Conservation (phyloP, 2,113 vertebrate genomes). For the Ariopsis seemanni region DNA sequence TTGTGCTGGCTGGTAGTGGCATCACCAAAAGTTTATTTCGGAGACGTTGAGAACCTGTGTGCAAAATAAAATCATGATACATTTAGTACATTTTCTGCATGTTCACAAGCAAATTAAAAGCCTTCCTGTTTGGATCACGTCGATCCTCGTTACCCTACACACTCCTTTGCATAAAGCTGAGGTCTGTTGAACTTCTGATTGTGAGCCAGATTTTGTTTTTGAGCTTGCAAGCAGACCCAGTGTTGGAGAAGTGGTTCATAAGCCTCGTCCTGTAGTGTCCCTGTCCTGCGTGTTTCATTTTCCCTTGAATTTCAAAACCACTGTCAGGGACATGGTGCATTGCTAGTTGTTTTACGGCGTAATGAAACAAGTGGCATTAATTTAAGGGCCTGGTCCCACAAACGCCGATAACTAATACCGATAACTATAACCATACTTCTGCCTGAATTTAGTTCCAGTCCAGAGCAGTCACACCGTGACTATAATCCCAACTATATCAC, state of each 20-base stretch:
- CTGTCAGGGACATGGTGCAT: background rate
- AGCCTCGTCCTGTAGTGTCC: background rate
- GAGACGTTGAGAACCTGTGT: too few species aligned
- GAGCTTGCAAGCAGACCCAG: background rate
- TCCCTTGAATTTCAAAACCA: background rate
- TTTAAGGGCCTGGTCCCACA: too few species aligned
- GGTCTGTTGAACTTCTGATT: background rate
- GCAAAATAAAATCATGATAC: too few species aligned
- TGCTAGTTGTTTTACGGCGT: background rate
- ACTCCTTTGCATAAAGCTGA: background rate
- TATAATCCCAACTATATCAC: too few species aligned
- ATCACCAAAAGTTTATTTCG: background rate
- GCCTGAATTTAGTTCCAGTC: too few species aligned
- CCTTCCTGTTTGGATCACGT: background rate
- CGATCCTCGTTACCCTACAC: background rate
- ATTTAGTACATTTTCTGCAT: background rate
- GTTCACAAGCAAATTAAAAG: background rate
- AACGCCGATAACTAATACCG: too few species aligned
- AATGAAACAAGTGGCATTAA: background rate
- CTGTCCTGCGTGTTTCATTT: background rate
- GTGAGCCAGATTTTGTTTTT: background rate
- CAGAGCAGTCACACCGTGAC: too few species aligned
- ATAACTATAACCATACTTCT: too few species aligned
- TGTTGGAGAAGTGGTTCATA: background rate
- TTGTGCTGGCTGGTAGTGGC: background rate